Conservation (phyloP, 1,140 invertebrate species). For the Mamestra configurata region DNA sequence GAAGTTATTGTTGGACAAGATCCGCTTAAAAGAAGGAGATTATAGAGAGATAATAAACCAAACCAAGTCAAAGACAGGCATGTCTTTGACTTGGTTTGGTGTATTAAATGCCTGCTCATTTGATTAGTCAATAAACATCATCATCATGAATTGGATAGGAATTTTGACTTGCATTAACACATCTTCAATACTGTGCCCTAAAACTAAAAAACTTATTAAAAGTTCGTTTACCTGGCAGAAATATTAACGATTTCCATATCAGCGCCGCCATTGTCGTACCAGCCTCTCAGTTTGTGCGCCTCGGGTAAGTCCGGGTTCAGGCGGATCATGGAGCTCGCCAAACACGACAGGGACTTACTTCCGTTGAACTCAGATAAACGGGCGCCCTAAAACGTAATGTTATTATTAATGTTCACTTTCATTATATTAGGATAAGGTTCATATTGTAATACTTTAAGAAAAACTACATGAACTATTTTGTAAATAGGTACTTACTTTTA, state of each 20-base stretch:
- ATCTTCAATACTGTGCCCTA: not conserved
- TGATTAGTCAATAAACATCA: too few species aligned
- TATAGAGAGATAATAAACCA: too few species aligned
- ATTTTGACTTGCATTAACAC: not conserved
- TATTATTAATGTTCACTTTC: too few species aligned
- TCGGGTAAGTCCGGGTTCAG: slow-evolving; percentile 97
- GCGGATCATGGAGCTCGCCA: slow-evolving; percentile 90
- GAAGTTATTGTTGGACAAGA: not conserved
- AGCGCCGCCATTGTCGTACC: slow-evolving; percentile 95
- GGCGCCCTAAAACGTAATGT: slow-evolving; percentile 72
- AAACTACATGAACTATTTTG: too few species aligned
- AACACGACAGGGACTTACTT: slow-evolving; percentile 91
- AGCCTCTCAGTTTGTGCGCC: slow-evolving; percentile 95
- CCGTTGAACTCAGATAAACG: slow-evolving; percentile 88
- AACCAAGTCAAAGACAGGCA: too few species aligned
- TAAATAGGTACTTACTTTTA: slow-evolving; percentile 89
- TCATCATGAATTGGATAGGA: too few species aligned
- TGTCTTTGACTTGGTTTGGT: too few species aligned
- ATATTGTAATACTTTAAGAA: too few species aligned
- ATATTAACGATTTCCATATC: slow-evolving; percentile 89
- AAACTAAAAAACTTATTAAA: not conserved
- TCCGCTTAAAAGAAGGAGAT: not conserved
- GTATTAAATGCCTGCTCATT: too few species aligned
- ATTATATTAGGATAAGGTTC: too few species aligned
- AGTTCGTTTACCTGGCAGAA: slow-evolving; percentile 87